These are phyloP conservation scores for Hippoglossus hippoglossus DNA, from an alignment of 2,797 vertebrate genomes.

Conservation along the genomic window DNA sequence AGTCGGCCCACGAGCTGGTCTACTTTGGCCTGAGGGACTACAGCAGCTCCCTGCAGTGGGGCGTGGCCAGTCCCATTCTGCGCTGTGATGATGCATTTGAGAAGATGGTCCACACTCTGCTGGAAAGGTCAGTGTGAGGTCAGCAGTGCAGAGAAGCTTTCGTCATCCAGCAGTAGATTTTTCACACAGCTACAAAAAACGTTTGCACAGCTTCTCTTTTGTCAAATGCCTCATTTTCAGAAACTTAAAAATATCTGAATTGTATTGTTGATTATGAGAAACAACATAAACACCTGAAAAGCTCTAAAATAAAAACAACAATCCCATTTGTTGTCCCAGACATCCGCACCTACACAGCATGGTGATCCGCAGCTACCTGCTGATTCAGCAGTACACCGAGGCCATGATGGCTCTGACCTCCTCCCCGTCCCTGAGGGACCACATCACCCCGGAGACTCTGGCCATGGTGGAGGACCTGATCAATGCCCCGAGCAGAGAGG, in stretches of 20 bases:
- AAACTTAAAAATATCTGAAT: background rate
- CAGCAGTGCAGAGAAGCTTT: background rate
- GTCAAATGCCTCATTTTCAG: too few relatives aligned
- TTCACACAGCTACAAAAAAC: too few relatives aligned
- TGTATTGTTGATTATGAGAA: too few relatives aligned
- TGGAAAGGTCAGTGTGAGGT: slow-evolving; percentile 89
- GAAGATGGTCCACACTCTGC: slow-evolving; percentile 95
- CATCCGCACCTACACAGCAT: slow-evolving; percentile 97
- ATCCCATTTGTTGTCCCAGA: slow-evolving; percentile 75
- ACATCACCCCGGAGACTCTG: slow-evolving; percentile 96
- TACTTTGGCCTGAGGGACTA: slow-evolving; percentile 97
- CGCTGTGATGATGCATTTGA: slow-evolving; percentile 97
- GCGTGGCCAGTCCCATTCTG: slow-evolving; percentile 94
- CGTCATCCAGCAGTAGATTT: background rate
- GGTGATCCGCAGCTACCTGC: slow-evolving; percentile 98
- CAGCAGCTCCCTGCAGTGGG: slow-evolving; percentile 96
- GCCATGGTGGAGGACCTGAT: slow-evolving; percentile 97
- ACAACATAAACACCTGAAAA: background rate
- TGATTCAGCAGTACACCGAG: slow-evolving; percentile 98
- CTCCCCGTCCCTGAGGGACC: slow-evolving; percentile 91
- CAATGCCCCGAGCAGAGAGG: slow-evolving; percentile 87
- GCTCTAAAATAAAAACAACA: background rate
- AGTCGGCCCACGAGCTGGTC: slow-evolving; percentile 84
- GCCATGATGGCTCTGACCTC: slow-evolving; percentile 97
- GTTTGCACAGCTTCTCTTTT: too few relatives aligned